These are phyloP conservation scores for Notiomystis cincta DNA, from an alignment of 2,113 vertebrate species.

Conservation along the genomic window DNA sequence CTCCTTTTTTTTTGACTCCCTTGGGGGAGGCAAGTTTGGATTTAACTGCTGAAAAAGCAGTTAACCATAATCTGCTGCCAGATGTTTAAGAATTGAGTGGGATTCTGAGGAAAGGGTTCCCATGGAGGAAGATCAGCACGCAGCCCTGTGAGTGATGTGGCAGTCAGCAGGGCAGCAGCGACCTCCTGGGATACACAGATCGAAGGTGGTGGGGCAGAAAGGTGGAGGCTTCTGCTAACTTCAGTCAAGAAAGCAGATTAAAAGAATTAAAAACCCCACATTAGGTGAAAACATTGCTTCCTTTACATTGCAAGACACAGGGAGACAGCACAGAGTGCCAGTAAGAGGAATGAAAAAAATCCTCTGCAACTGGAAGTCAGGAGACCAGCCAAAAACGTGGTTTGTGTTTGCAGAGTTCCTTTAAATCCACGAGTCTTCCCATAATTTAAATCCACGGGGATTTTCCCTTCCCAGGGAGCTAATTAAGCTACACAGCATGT, in stretches of 20 bases:
- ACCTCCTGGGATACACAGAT: neutral
- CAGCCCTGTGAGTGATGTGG: accelerated
- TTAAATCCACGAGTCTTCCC: neutral
- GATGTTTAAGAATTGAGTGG: neutral
- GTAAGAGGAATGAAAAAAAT: neutral
- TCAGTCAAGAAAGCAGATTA: neutral
- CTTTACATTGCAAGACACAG: neutral
- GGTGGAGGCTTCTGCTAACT: neutral
- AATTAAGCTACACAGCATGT: constrained; percentile 15
- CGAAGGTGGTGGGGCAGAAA: neutral
- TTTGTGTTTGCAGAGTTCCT: neutral
- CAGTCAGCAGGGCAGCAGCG: neutral
- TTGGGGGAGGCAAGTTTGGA: neutral
- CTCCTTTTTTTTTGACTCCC: neutral
- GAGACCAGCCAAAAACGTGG: neutral
- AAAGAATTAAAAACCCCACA: accelerated
- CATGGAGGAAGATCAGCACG: neutral
- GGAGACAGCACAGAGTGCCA: neutral
- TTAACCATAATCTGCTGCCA: neutral
- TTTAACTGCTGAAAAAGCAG: neutral
- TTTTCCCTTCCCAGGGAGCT: neutral
- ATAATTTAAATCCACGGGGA: neutral
- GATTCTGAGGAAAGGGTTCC: neutral
- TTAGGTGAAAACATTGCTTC: neutral
- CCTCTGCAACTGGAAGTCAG: neutral